These are phyloP conservation scores for Galeopsomyia nigrocyanea DNA, from an alignment of 2,888 invertebrate species.

Conservation along the genomic window DNA sequence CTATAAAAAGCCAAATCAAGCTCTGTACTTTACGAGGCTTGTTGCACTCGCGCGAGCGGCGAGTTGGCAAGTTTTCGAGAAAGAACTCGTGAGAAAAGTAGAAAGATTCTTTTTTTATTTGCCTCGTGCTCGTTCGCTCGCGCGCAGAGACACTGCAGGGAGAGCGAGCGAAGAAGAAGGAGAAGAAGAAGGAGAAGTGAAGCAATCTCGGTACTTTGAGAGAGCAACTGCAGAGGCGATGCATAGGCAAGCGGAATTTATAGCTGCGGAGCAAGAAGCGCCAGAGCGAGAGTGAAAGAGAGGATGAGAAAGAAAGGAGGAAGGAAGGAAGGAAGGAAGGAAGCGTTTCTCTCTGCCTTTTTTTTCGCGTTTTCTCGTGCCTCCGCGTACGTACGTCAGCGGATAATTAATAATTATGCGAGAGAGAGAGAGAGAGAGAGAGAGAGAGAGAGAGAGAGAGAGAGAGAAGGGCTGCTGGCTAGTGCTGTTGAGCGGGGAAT, in stretches of 20 bases:
- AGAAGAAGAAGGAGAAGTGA: too few species aligned
- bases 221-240: background rate
- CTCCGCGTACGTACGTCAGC: background rate
- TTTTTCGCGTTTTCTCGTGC: conserved; percentile 15
- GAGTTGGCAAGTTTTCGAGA: too few species aligned
- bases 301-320: conserved; percentile 3
- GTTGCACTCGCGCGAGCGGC: too few species aligned
- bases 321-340: conserved; percentile 23
- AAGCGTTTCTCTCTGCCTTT: background rate
- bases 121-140: too few species aligned
- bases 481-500: too few species aligned
- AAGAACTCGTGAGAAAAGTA: too few species aligned
- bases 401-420: conserved; percentile 42
- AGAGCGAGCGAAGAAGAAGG: too few species aligned
- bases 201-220: too few species aligned
- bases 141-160: too few species aligned
- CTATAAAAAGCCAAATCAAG: too few species aligned
- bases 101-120: too few species aligned
- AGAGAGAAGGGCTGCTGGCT: conserved; percentile 32
- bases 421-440: conserved; percentile 11
- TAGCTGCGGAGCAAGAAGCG: background rate
- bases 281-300: background rate
- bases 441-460: conserved; percentile 14
- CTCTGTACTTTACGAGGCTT: too few species aligned
- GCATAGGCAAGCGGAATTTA: conserved; percentile 2